Conservation (phyloP, 2,888 invertebrate genomes). For the Leptopilina myrica region DNA sequence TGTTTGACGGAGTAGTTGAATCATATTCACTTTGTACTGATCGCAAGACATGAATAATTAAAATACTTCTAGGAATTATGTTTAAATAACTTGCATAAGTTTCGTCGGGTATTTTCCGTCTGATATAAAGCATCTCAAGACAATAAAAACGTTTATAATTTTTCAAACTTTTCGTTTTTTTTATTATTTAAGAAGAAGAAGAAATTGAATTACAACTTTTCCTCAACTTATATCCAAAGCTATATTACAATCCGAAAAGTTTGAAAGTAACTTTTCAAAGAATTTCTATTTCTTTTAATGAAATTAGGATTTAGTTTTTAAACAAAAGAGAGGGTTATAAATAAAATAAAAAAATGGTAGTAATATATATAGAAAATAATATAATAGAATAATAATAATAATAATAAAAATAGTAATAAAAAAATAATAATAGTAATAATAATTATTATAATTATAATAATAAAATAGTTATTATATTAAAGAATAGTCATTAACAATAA, state of each 20-base stretch:
- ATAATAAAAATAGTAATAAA: too few relatives aligned
- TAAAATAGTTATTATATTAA: too few relatives aligned
- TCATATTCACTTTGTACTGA: neutral
- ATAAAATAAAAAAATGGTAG: neutral
- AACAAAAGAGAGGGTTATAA: too few relatives aligned
- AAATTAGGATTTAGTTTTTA: neutral
- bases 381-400: too few relatives aligned
- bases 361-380: neutral
- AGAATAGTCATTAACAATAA: too few relatives aligned
- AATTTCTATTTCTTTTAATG: neutral
- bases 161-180: neutral
- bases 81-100: neutral
- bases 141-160: neutral
- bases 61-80: neutral
- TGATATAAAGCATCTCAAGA: too few relatives aligned
- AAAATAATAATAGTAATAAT: too few relatives aligned
- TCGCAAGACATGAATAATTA: slow-evolving; percentile 1
- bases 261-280: neutral
- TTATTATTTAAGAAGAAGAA: neutral
- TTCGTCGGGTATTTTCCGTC: neutral
- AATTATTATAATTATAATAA: too few relatives aligned
- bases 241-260: slow-evolving; percentile 3
- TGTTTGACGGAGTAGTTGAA: neutral
- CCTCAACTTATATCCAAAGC: neutral
- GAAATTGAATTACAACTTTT: neutral